These are phyloP conservation scores for Xiphydria camelus DNA, from an alignment of 2,888 invertebrate genomes.

Conservation along the genomic window DNA sequence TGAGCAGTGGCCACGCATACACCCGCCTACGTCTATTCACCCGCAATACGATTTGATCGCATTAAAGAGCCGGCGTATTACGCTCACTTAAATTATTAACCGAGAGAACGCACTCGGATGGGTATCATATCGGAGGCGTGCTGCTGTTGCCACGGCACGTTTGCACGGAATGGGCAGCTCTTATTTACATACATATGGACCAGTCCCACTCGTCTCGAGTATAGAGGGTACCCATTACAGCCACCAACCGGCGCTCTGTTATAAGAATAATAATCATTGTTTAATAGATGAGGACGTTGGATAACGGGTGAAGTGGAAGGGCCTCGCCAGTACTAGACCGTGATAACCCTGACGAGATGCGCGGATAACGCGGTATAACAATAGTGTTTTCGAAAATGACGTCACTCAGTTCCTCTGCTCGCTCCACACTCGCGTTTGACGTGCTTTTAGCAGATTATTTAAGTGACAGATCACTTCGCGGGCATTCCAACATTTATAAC, in stretches of 20 bases:
- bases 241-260: neutral
- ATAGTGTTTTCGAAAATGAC: slow-evolving; percentile 18
- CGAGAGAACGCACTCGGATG: too few relatives aligned
- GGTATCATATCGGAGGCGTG: too few relatives aligned
- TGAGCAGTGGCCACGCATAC: too few relatives aligned
- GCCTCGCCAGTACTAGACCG: too few relatives aligned
- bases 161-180: slow-evolving; percentile 2
- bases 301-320: neutral
- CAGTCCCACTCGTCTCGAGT: neutral
- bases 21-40: too few relatives aligned
- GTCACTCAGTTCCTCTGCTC: slow-evolving; percentile 28
- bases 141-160: too few relatives aligned
- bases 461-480: slow-evolving; percentile 34
- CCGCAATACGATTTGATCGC: too few relatives aligned
- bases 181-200: slow-evolving; percentile 3
- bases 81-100: slow-evolving; percentile 4
- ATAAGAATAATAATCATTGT: slow-evolving; percentile 2
- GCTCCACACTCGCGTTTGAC: slow-evolving; percentile 15
- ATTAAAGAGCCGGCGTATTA: too few relatives aligned
- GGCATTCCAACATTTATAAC: slow-evolving; percentile 27
- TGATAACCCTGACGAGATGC: too few relatives aligned
- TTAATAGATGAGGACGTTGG: neutral
- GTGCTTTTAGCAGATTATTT: slow-evolving; percentile 36
- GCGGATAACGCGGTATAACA: neutral
- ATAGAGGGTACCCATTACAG: too few relatives aligned